A percentile compares a stretch with the other conserved stretches of the same genome.
Conservation (phyloP, 1,140 invertebrate species). For the Megathymus violae region DNA sequence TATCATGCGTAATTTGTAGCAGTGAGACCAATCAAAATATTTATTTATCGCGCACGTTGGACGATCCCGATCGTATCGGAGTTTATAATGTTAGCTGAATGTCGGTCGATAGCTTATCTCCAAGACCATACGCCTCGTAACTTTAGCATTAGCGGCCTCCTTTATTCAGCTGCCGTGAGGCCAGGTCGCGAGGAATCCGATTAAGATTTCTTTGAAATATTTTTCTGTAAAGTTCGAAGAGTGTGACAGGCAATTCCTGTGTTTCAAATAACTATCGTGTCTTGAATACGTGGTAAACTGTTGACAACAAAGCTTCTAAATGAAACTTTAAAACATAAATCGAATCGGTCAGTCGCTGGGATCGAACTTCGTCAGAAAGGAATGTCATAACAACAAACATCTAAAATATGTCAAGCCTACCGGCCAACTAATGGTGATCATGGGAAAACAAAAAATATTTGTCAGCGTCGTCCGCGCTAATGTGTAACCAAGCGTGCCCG, state of each 20-base stretch:
- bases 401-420: conserved; percentile 62
- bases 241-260: conserved; percentile 24
- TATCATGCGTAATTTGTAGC: conserved; percentile 72
- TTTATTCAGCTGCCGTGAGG: conserved; percentile 32
- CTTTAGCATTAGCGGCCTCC: conserved; percentile 50
- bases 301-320: conserved; percentile 13
- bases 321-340: no score
- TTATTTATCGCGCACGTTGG: conserved; percentile 58
- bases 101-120: conserved; percentile 59
- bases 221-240: conserved; percentile 19
- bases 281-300: conserved; percentile 3
- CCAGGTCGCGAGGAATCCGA: conserved; percentile 29
- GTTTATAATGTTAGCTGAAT: conserved; percentile 57
- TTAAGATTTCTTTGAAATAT: conserved; percentile 21
- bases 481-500: conserved; percentile 73
- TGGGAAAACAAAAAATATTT: conserved; percentile 80
- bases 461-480: conserved; percentile 69
- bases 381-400: conserved; percentile 67
- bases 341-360: no score
- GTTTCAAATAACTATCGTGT: conserved; percentile 5
- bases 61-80: conserved; percentile 60
- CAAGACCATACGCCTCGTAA: conserved; percentile 46
- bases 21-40: conserved; percentile 70
- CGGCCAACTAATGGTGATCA: conserved; percentile 70
- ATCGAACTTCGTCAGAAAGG: conserved; percentile 45